Percentiles rank a stretch among this genome's conserved stretches.
Conservation (phyloP, 2,888 invertebrate genomes). For the Melanophora roralis region DNA sequence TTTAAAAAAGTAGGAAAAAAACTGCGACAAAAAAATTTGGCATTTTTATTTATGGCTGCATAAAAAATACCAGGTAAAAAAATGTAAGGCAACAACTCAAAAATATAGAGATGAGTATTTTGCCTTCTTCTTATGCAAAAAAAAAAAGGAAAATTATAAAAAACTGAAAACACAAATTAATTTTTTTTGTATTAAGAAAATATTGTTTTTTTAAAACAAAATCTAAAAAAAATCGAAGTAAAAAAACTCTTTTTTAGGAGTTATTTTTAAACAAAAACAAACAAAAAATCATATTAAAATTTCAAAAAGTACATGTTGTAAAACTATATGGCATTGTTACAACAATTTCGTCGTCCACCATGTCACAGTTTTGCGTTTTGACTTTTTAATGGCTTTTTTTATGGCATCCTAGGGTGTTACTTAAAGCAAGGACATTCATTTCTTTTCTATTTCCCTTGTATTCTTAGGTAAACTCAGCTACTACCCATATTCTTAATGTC, state of each 20-base stretch:
- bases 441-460: neutral
- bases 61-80: slow-evolving; percentile 49
- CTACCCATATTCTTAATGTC: neutral
- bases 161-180: no score
- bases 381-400: slow-evolving; percentile 59
- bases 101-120: neutral
- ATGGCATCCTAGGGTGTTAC: slow-evolving; percentile 37
- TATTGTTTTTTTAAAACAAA: no score
- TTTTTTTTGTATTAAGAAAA: no score
- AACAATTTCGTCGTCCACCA: neutral
- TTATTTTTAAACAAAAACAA: neutral
- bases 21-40: no score
- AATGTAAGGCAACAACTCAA: slow-evolving; percentile 3
- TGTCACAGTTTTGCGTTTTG: slow-evolving; percentile 53
- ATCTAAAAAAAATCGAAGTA: neutral
- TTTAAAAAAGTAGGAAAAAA: slow-evolving; percentile 11
- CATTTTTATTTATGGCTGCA: neutral
- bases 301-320: no score
- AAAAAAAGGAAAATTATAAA: neutral
- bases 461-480: slow-evolving; percentile 7
- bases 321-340: neutral
- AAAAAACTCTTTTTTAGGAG: neutral
- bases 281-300: no score
- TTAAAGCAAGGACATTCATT: slow-evolving; percentile 30
- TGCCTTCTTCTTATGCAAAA: slow-evolving; percentile 26